These are phyloP conservation scores for Physella acuta DNA, from an alignment of 1,140 invertebrate species.

Conservation along the genomic window DNA sequence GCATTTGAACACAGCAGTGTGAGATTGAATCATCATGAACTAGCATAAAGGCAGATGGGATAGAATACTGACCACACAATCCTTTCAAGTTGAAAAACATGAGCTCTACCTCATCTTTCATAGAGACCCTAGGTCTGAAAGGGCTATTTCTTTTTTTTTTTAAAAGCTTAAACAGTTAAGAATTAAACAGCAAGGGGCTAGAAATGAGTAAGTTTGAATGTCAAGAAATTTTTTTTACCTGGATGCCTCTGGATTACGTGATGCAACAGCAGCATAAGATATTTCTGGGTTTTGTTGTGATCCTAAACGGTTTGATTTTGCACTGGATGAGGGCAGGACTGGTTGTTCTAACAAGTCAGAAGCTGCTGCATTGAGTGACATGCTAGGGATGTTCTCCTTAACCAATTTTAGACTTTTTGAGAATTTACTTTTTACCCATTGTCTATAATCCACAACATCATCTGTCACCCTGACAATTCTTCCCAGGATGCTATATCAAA, in stretches of 20 bases:
- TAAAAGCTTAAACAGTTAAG: too few relatives aligned
- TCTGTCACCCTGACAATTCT: conserved; percentile 89
- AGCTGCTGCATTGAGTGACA: not conserved
- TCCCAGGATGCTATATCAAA: conserved; percentile 70
- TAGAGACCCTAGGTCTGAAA: too few relatives aligned
- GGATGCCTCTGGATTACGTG: not conserved
- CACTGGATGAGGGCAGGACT: too few relatives aligned
- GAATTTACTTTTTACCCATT: conserved; percentile 60
- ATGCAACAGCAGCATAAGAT: conserved; percentile 21
- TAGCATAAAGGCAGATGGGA: too few relatives aligned
- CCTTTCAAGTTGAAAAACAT: too few relatives aligned
- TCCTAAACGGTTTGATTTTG: too few relatives aligned
- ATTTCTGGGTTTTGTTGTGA: not conserved
- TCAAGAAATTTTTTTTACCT: conserved; percentile 10
- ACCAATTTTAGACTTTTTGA: conserved; percentile 18
- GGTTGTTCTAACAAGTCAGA: too few relatives aligned
- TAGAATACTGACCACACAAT: too few relatives aligned
- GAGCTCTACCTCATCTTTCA: too few relatives aligned
- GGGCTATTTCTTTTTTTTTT: too few relatives aligned
- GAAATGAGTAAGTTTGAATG: not conserved
- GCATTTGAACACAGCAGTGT: too few relatives aligned
- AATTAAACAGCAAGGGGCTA: not conserved
- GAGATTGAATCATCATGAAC: too few relatives aligned
- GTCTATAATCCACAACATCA: conserved; percentile 87
- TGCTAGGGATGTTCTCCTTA: conserved; percentile 13